phyloP scores from a whole-genome alignment of 2,888 invertebrate genomes.

The Cheilosia grossa region DNA sequence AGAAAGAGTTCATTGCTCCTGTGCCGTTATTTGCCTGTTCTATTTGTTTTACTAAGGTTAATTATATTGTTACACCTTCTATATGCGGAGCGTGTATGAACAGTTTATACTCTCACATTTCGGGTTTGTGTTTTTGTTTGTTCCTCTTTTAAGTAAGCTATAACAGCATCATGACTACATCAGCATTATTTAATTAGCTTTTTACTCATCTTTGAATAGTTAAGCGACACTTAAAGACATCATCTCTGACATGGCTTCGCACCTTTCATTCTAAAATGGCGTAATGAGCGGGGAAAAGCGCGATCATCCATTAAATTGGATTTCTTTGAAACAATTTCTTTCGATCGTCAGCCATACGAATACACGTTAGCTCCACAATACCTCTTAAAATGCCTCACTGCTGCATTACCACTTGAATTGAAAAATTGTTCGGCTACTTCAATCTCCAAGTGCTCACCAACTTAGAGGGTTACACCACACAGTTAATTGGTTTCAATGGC shows the following conservation, averaged over 20 bases:
- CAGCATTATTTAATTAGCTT: background rate
- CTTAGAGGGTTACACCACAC: conserved; percentile 13
- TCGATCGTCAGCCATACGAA: conserved; percentile 7
- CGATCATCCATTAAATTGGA: conserved; percentile 43
- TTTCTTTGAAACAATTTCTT: conserved; percentile 17
- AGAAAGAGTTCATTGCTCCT: too few species aligned
- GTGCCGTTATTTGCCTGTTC: too few species aligned
- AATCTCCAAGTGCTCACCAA: conserved; percentile 20
- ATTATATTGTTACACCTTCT: too few species aligned
- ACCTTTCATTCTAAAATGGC: conserved; percentile 10
- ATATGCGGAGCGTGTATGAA: too few species aligned
- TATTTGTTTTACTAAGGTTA: too few species aligned
- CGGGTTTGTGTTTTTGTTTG: background rate
- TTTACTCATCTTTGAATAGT: background rate
- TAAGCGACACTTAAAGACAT: background rate
- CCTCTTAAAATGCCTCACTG: conserved; percentile 13
- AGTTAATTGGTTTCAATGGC: conserved; percentile 32
- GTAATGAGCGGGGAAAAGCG: conserved; percentile 26
- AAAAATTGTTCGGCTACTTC: conserved; percentile 12
- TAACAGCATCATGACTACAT: background rate
- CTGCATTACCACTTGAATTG: background rate
- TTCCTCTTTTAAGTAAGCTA: too few species aligned
- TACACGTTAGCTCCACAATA: background rate
- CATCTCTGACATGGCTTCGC: conserved; percentile 5
- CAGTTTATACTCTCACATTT: too few species aligned